Conservation (phyloP, 2,888 invertebrate species). For the Serrognathus titanus region DNA sequence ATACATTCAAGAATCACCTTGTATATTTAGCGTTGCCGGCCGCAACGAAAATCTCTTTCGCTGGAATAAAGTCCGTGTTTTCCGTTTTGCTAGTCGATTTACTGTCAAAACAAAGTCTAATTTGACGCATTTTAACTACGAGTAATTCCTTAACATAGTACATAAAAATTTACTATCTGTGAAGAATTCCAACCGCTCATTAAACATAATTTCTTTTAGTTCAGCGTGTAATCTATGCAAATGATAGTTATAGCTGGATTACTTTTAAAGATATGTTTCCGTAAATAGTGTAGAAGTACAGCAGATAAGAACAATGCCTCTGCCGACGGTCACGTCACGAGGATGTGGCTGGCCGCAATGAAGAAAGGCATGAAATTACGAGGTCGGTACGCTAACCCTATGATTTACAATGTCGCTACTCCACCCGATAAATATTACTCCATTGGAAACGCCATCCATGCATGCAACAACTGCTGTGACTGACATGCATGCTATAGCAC, state of each 20-base stretch:
- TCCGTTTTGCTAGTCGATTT: no score
- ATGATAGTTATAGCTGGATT: not conserved
- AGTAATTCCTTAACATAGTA: no score
- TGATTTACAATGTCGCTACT: constrained; percentile 37
- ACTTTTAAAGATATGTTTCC: not conserved
- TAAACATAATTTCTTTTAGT: no score
- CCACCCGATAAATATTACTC: constrained; percentile 34
- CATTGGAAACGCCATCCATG: constrained; percentile 30
- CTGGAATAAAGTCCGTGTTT: no score
- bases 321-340: constrained; percentile 14
- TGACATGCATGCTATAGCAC: constrained; percentile 23
- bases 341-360: constrained; percentile 30
- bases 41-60: no score
- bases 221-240: no score
- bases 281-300: not conserved
- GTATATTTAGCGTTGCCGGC: no score
- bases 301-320: constrained; percentile 10
- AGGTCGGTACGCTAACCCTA: constrained; percentile 31
- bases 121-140: no score
- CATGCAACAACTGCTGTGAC: constrained; percentile 26
- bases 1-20: no score
- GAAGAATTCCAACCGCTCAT: not conserved
- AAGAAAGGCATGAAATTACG: constrained; percentile 33
- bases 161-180: not conserved
- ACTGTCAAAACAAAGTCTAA: no score